Conservation (phyloP, 2,888 invertebrate species). For the Pteria penguin region DNA sequence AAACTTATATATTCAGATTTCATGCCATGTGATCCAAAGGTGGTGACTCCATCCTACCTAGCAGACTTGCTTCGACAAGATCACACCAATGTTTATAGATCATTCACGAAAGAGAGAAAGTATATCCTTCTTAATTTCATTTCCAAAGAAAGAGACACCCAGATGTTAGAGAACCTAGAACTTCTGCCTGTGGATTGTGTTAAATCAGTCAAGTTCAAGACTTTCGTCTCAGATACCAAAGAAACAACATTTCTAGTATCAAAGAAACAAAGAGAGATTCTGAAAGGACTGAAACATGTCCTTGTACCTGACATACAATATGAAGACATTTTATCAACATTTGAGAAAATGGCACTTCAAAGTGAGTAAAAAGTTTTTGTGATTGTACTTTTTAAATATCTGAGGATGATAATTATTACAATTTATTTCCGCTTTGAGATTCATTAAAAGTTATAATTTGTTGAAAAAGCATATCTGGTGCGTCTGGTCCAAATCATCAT, state of each 20-base stretch:
- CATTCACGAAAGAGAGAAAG: neutral
- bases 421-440: too few relatives aligned
- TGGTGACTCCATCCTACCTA: neutral
- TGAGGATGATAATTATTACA: too few relatives aligned
- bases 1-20: neutral
- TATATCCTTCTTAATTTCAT: neutral
- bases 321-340: too few relatives aligned
- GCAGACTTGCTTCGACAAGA: neutral
- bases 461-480: too few relatives aligned
- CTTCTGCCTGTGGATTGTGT: neutral
- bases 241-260: neutral
- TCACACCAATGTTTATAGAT: neutral
- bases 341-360: too few relatives aligned
- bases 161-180: neutral
- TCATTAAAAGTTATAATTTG: too few relatives aligned
- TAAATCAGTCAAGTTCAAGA: neutral
- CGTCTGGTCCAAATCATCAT: too few relatives aligned
- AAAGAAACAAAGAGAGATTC: neutral
- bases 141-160: neutral
- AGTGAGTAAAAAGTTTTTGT: too few relatives aligned
- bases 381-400: too few relatives aligned
- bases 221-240: neutral
- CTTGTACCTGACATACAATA: too few relatives aligned
- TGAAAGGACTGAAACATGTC: neutral
- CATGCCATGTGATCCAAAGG: neutral